These are phyloP conservation scores for Homarus americanus DNA, from an alignment of 1,140 invertebrate genomes.

Conservation along the genomic window DNA sequence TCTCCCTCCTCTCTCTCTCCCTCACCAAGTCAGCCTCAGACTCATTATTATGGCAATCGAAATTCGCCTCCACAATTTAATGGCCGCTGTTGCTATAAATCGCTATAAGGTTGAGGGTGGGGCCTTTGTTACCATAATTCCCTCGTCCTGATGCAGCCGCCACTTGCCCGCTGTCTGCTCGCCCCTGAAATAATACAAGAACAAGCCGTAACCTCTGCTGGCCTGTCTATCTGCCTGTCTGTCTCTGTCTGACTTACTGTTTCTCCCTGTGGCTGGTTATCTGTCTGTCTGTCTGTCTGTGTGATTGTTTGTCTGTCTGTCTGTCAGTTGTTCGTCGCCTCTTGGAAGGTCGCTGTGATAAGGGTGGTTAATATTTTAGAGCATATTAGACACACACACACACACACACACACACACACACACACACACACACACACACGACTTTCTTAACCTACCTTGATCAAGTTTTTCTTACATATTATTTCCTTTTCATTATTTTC, in stretches of 20 bases:
- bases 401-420: no score
- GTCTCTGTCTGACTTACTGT: background rate
- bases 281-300: background rate
- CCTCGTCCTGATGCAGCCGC: constrained; percentile 52
- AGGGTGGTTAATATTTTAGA: no score
- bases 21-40: constrained; percentile 1
- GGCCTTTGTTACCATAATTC: constrained; percentile 62
- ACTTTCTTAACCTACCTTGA: no score
- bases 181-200: constrained; percentile 39
- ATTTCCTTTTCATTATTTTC: no score
- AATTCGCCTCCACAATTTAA: constrained; percentile 56
- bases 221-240: background rate
- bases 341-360: no score
- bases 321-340: no score
- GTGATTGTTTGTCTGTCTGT: background rate
- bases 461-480: no score
- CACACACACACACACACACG: no score
- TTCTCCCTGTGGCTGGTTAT: background rate
- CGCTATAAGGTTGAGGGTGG: constrained; percentile 42
- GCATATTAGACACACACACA: no score
- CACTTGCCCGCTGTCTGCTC: constrained; percentile 29
- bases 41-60: constrained; percentile 58
- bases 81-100: constrained; percentile 30
- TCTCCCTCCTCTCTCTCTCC: background rate
- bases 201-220: background rate